These are phyloP conservation scores for Smittia sp. DNA, from an alignment of 2,888 invertebrate genomes.

Conservation along the genomic window DNA sequence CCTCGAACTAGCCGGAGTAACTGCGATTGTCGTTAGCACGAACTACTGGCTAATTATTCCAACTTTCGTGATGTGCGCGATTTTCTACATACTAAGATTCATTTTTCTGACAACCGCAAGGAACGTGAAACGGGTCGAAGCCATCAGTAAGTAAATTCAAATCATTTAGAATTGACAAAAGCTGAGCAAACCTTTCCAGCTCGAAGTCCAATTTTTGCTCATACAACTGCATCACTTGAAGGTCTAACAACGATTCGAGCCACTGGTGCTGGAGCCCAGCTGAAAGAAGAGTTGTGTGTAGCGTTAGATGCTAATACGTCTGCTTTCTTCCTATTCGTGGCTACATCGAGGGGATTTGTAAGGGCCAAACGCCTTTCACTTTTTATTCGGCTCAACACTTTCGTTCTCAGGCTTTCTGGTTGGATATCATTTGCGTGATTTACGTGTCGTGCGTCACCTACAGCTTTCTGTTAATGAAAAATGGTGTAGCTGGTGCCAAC, in stretches of 20 bases:
- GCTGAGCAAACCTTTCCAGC: neutral
- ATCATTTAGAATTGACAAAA: neutral
- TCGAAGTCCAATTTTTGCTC: slow-evolving; percentile 88
- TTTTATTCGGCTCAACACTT: too few species aligned
- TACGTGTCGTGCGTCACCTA: slow-evolving; percentile 65
- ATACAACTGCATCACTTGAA: slow-evolving; percentile 82
- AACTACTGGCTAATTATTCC: slow-evolving; percentile 68
- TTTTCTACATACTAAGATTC: slow-evolving; percentile 67
- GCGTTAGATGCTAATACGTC: slow-evolving; percentile 81
- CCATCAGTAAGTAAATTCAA: slow-evolving; percentile 59
- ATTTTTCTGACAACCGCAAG: slow-evolving; percentile 73
- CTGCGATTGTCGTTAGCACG: slow-evolving; percentile 67
- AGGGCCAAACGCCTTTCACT: too few species aligned
- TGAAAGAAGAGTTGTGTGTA: slow-evolving; percentile 75
- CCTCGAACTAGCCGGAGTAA: slow-evolving; percentile 68
- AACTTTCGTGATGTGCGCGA: slow-evolving; percentile 61
- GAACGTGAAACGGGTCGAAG: slow-evolving; percentile 71
- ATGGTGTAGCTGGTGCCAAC: slow-evolving; percentile 62
- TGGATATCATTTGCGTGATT: slow-evolving; percentile 67
- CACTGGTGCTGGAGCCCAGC: slow-evolving; percentile 74
- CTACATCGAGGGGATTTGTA: slow-evolving; percentile 69
- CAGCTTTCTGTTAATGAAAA: slow-evolving; percentile 59
- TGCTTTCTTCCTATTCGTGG: slow-evolving; percentile 71
- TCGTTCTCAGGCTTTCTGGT: too few species aligned
- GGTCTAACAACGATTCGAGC: slow-evolving; percentile 91